Percentiles rank a stretch among this genome's conserved stretches.
These are phyloP conservation scores for Hesperia comma DNA, from an alignment of 2,888 invertebrate genomes.

Conservation along the genomic window DNA sequence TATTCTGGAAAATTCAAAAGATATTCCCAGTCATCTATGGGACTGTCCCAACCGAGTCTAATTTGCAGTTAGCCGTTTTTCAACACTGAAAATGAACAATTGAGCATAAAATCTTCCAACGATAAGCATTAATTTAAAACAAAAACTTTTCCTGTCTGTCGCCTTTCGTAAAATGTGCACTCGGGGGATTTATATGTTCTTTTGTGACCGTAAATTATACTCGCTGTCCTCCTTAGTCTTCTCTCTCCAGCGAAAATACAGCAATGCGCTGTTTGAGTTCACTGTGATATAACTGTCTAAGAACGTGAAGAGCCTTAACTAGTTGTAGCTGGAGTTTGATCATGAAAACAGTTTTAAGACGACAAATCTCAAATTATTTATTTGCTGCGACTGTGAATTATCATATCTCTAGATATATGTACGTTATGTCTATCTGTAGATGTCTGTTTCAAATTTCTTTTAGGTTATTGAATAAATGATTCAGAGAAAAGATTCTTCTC, in stretches of 20 bases:
- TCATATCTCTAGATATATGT: too few species aligned
- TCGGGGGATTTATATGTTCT: conserved; percentile 23
- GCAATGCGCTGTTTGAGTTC: conserved; percentile 12
- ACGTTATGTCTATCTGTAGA: too few species aligned
- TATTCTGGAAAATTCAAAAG: too few species aligned
- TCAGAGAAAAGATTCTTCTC: too few species aligned
- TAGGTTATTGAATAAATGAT: too few species aligned
- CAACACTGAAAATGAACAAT: not conserved
- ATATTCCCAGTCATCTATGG: too few species aligned
- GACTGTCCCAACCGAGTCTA: too few species aligned
- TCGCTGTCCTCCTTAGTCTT: conserved; percentile 19
- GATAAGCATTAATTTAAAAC: conserved; percentile 9
- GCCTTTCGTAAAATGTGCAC: conserved; percentile 11
- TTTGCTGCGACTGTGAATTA: too few species aligned
- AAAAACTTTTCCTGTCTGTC: conserved; percentile 18
- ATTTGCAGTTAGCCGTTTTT: too few species aligned
- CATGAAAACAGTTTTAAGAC: too few species aligned
- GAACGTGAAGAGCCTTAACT: conserved; percentile 12
- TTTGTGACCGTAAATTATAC: conserved; percentile 29
- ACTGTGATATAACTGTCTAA: conserved; percentile 4
- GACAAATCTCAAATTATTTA: too few species aligned
- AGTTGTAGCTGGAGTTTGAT: not conserved
- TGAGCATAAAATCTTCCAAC: not conserved
- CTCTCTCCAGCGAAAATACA: conserved; percentile 19
- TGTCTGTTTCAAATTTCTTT: too few species aligned